A percentile compares a stretch with the other conserved stretches of the same genome.
Conservation (phyloP, 2,888 invertebrate genomes). For the Drosophila anomalata region DNA sequence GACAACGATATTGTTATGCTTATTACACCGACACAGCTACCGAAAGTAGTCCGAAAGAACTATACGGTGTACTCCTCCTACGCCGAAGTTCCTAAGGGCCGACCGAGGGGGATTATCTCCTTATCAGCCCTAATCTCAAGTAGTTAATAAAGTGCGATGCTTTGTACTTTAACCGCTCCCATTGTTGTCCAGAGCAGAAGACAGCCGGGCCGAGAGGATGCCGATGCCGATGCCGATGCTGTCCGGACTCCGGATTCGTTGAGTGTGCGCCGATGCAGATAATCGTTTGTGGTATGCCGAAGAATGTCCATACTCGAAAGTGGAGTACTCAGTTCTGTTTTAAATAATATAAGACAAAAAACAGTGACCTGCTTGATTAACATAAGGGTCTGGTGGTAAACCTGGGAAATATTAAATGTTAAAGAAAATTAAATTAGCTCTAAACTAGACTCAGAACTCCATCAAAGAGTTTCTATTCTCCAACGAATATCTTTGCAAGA, state of each 20-base stretch:
- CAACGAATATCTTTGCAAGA: too few species aligned
- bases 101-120: slow-evolving; percentile 80
- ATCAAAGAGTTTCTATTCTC: neutral
- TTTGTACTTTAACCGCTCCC: slow-evolving; percentile 80
- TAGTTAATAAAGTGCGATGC: slow-evolving; percentile 83
- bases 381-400: slow-evolving; percentile 43
- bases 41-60: slow-evolving; percentile 53
- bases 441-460: neutral
- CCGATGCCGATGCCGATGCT: slow-evolving; percentile 4
- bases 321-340: slow-evolving; percentile 37
- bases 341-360: slow-evolving; percentile 4
- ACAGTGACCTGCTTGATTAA: slow-evolving; percentile 52
- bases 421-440: neutral
- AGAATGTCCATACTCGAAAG: slow-evolving; percentile 51
- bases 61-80: neutral
- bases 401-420: slow-evolving; percentile 23
- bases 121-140: slow-evolving; percentile 83
- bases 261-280: slow-evolving; percentile 75
- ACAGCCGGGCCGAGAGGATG: slow-evolving; percentile 24
- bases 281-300: slow-evolving; percentile 81
- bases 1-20: slow-evolving; percentile 82
- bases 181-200: slow-evolving; percentile 57
- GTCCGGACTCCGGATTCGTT: slow-evolving; percentile 50
- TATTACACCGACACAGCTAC: slow-evolving; percentile 81
- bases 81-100: slow-evolving; percentile 59